These are phyloP conservation scores for Drosophila ambigua DNA, from an alignment of 1,140 invertebrate species.

Conservation along the genomic window DNA sequence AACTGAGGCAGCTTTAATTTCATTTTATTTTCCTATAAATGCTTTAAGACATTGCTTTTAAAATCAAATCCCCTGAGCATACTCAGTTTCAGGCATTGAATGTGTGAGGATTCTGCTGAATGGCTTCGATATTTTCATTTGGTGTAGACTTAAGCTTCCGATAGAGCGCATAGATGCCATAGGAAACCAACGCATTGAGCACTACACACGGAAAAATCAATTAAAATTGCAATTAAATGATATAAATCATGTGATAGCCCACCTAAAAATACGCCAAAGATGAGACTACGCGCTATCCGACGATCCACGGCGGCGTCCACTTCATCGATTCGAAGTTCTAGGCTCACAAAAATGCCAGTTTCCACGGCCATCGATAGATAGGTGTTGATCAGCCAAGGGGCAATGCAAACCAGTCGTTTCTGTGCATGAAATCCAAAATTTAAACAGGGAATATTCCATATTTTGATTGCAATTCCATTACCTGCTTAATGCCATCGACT, in stretches of 20 bases:
- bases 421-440: background rate
- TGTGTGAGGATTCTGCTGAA: conserved; percentile 33
- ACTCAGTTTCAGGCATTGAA: conserved; percentile 17
- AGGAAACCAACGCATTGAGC: conserved; percentile 67
- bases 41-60: conserved; percentile 12
- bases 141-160: conserved; percentile 64
- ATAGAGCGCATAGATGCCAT: conserved; percentile 73
- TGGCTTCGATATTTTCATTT: conserved; percentile 62
- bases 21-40: conserved; percentile 27
- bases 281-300: conserved; percentile 70
- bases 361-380: conserved; percentile 69
- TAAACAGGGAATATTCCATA: background rate
- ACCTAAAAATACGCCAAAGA: conserved; percentile 78
- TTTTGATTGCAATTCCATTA: conserved; percentile 8
- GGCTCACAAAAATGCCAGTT: conserved; percentile 67
- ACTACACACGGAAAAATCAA: conserved; percentile 35
- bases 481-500: conserved; percentile 81
- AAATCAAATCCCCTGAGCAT: background rate
- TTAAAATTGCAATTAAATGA: background rate
- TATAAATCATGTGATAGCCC: background rate
- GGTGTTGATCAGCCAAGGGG: conserved; percentile 78
- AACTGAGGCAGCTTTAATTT: too few relatives aligned
- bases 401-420: conserved; percentile 80
- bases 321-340: conserved; percentile 78
- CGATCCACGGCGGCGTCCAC: conserved; percentile 75